Evolutionary conservation across 2,113 vertebrate genomes (phyloP).

Genomic region (Pygoscelis antarcticus): DNA sequence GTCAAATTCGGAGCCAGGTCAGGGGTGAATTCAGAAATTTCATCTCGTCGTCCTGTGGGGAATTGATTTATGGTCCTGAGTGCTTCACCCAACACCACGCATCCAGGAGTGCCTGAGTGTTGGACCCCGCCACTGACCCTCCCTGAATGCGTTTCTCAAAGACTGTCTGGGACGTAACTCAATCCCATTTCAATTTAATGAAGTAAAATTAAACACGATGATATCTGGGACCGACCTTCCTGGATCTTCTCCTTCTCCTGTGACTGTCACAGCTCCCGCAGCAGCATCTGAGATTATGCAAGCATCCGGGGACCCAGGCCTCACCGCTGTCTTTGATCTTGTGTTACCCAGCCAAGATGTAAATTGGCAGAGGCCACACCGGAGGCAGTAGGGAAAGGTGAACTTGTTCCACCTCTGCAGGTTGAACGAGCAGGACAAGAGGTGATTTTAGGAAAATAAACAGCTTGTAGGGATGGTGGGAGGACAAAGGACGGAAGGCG

Average conservation of each 20-base stretch:
- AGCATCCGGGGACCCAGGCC: background rate
- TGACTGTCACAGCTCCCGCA: background rate
- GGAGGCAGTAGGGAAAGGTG: background rate
- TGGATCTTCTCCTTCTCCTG: background rate
- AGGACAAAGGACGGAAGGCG: background rate
- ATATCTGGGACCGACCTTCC: background rate
- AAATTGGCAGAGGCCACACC: background rate
- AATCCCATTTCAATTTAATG: background rate
- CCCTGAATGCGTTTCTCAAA: background rate
- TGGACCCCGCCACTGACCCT: background rate
- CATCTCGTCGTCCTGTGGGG: background rate
- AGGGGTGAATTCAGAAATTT: background rate
- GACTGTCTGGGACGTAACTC: background rate
- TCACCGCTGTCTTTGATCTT: background rate
- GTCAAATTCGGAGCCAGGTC: background rate
- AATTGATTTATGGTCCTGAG: background rate
- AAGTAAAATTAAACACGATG: background rate
- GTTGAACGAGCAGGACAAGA: background rate
- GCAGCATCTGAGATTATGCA: background rate
- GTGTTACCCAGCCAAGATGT: background rate
- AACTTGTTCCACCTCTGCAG: background rate
- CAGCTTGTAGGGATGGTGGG: background rate
- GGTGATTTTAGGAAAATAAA: background rate
- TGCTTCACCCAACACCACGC: rapidly evolving
- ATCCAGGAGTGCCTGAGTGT: background rate